These are phyloP conservation scores for Lysandra bellargus DNA, from an alignment of 2,888 invertebrate genomes.

Conservation along the genomic window DNA sequence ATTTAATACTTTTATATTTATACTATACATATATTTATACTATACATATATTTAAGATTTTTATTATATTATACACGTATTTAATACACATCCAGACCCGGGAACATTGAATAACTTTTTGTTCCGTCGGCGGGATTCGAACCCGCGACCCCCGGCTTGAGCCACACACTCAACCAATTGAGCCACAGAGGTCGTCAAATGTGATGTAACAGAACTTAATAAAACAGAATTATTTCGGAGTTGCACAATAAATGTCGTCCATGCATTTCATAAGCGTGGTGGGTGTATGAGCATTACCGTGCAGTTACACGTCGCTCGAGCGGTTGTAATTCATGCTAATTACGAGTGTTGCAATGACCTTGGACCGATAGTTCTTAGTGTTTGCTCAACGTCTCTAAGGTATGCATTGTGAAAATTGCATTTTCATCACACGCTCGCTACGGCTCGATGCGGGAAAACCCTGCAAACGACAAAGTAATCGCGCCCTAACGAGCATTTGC, in stretches of 20 bases:
- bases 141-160: too few species aligned
- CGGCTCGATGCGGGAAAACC: not conserved
- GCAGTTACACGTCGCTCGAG: slow-evolving; percentile 45
- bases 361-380: slow-evolving; percentile 46
- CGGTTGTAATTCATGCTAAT: slow-evolving; percentile 60
- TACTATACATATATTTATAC: too few species aligned
- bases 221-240: slow-evolving; percentile 2
- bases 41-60: too few species aligned
- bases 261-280: slow-evolving; percentile 37
- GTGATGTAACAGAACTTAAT: not conserved
- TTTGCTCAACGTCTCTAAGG: slow-evolving; percentile 36
- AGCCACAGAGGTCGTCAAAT: too few species aligned
- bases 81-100: too few species aligned
- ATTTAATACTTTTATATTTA: too few species aligned
- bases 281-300: slow-evolving; percentile 32
- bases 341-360: slow-evolving; percentile 54
- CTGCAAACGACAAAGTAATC: slow-evolving; percentile 3
- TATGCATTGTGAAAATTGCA: slow-evolving; percentile 32
- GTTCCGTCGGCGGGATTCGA: too few species aligned
- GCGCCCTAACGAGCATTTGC: not conserved
- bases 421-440: slow-evolving; percentile 22
- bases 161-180: too few species aligned
- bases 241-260: slow-evolving; percentile 26
- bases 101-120: too few species aligned
- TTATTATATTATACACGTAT: too few species aligned